Percentiles rank a stretch among this genome's conserved stretches.
Evolutionary conservation across 64 coral and sea anemone species (phyloP).

Genomic region (Stichodactyla mertensii): DNA sequence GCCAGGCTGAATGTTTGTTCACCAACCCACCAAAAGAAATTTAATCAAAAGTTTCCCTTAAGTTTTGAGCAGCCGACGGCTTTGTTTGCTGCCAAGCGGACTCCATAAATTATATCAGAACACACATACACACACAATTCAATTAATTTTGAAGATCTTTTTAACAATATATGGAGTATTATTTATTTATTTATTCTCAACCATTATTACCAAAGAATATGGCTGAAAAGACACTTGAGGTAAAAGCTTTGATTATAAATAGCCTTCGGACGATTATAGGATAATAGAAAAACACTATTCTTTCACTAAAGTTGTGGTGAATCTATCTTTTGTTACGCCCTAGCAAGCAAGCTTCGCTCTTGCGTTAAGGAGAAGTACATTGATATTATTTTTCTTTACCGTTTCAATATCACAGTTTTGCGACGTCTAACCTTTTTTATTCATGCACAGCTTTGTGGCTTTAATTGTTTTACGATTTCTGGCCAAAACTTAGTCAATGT

Average conservation of each 20-base stretch:
- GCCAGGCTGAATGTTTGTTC: not conserved
- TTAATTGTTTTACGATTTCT: not conserved
- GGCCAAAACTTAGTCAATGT: not conserved
- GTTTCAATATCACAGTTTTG: not conserved
- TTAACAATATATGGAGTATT: not conserved
- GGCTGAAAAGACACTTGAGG: slow-evolving; percentile 1
- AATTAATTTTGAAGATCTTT: not conserved
- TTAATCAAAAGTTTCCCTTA: not conserved
- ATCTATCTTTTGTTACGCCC: not conserved
- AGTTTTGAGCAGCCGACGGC: not conserved
- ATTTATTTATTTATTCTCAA: not conserved
- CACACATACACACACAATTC: not conserved
- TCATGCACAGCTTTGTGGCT: not conserved
- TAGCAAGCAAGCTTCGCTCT: not conserved
- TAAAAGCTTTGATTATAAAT: not conserved
- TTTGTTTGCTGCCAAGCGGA: not conserved
- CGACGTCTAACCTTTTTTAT: not conserved
- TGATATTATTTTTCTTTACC: not conserved
- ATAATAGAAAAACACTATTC: not conserved
- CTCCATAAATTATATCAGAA: not conserved
- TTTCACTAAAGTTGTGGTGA: not conserved
- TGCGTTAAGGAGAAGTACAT: not conserved
- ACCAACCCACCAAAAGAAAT: not conserved
- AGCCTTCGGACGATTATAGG: not conserved
- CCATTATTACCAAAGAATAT: not conserved